A percentile compares a stretch with the other conserved stretches of the same genome.
Evolutionary conservation across 2,888 invertebrate genomes (phyloP).

Genomic region (Heliconius hortense): DNA sequence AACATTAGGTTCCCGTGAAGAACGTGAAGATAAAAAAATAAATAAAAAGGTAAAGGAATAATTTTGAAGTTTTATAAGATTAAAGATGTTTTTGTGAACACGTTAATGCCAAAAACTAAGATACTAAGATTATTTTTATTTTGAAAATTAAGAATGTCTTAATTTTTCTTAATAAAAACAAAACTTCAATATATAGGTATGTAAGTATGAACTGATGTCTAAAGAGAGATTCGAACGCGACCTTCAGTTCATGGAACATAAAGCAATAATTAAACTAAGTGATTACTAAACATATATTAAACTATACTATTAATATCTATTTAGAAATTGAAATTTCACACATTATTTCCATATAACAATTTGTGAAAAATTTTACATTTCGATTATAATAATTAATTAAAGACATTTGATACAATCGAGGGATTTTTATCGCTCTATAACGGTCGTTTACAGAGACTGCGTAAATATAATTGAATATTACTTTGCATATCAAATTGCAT

Average conservation of each 20-base stretch:
- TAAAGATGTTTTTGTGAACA: too few species aligned
- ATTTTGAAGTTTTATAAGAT: too few species aligned
- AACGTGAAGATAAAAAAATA: too few species aligned
- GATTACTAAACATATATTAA: not conserved
- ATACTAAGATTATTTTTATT: too few species aligned
- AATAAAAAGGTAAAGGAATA: too few species aligned
- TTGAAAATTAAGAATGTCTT: too few species aligned
- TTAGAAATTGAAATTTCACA: not conserved
- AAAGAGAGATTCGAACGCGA: not conserved
- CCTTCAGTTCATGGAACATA: not conserved
- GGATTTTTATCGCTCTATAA: conserved; percentile 14
- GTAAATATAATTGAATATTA: conserved; percentile 1
- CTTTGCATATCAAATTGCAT: not conserved
- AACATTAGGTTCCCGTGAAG: too few species aligned
- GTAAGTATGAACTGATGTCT: not conserved
- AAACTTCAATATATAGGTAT: not conserved
- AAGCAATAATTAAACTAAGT: not conserved
- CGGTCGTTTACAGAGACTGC: not conserved
- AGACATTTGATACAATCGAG: conserved; percentile 16
- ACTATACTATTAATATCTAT: not conserved
- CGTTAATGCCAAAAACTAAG: too few species aligned
- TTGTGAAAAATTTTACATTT: not conserved
- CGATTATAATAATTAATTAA: not conserved
- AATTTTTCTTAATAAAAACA: too few species aligned
- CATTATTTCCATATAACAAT: not conserved